Evolutionary conservation across 2,888 invertebrate genomes (phyloP).

Genomic region (Drosophila atripex): DNA sequence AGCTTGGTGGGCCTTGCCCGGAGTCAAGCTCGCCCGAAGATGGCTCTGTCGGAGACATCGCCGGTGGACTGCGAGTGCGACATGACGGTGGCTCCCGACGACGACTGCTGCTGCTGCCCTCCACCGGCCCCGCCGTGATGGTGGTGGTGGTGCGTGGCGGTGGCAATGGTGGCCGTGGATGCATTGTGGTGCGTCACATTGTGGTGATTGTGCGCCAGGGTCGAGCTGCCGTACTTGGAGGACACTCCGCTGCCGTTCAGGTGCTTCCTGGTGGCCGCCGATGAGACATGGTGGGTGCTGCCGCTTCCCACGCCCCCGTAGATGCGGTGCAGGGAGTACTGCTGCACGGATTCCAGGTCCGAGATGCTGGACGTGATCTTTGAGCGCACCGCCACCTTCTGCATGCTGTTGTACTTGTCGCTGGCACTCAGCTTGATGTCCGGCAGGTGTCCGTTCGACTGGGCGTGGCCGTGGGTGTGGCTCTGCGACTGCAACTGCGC

Average conservation of each 20-base stretch:
- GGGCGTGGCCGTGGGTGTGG: constrained; percentile 64
- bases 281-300: constrained; percentile 73
- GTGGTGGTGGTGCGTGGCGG: constrained; percentile 79
- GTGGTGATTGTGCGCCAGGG: constrained; percentile 75
- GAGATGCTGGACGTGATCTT: constrained; percentile 84
- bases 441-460: constrained; percentile 82
- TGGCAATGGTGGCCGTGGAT: constrained; percentile 71
- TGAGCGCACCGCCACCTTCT: constrained; percentile 82
- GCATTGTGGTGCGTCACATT: constrained; percentile 79
- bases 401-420: constrained; percentile 83
- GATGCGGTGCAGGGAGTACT: constrained; percentile 83
- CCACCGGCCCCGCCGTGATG: constrained; percentile 49
- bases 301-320: constrained; percentile 79
- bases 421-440: constrained; percentile 83
- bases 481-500: constrained; percentile 51
- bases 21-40: constrained; percentile 87
- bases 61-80: constrained; percentile 88
- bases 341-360: constrained; percentile 83
- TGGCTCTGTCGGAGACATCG: constrained; percentile 86
- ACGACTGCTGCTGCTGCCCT: constrained; percentile 33
- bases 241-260: constrained; percentile 66
- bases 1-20: constrained; percentile 83
- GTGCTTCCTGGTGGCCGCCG: constrained; percentile 81
- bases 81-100: constrained; percentile 77
- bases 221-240: constrained; percentile 81